Evolutionary conservation across 2,113 vertebrate species (phyloP), one percentile per base, ranked within the genome.

Genomic region (Cygnus atratus): DNA sequence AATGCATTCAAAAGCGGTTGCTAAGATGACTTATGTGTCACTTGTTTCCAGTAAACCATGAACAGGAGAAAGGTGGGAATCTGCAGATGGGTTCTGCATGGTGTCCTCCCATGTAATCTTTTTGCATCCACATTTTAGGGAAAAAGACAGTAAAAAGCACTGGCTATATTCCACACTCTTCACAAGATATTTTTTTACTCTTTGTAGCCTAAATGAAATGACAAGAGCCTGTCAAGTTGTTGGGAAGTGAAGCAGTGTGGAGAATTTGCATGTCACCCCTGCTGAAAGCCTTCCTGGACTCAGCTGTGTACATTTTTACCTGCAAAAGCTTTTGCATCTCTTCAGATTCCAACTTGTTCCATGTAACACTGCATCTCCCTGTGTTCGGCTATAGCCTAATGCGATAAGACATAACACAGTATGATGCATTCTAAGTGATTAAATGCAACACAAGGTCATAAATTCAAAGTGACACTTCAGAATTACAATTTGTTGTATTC

Each of bases 101-200:
- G 6, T 16, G 20, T 37, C 25, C 21, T 50, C 21, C 77, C 26
- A 19, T 11, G 22, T 20, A 18, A 15, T 10, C 43, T 35, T n/a
- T 16, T 15, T 0, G 0, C 6, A 2, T 33, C 57, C 41, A 3
- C 4, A 26, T n/a, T 16, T 7, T 35, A n/a, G 52, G 52, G 31
- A 31, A 8, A 6, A 54, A 37, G 44, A 20, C 85, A 37, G 9
- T 24, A 43, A 13, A 43, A 29, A 19, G 28, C 65, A 6, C 39
- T 29, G 44, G 11, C 75, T 55, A 13, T 11, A 3, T 50, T 68
- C 29, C 18, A 28, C 59, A 21, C 72, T 20, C 12, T 21, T 41
- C 57, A 3, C 1, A 2, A 26, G 72, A 15, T 4, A 3, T 37
- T 63, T 55, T 66, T 62, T 25, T 33, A 18, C 25, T 72, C 71